Evolutionary conservation across 1,140 invertebrate species (phyloP).

Genomic region (Papilio polyxenes): DNA sequence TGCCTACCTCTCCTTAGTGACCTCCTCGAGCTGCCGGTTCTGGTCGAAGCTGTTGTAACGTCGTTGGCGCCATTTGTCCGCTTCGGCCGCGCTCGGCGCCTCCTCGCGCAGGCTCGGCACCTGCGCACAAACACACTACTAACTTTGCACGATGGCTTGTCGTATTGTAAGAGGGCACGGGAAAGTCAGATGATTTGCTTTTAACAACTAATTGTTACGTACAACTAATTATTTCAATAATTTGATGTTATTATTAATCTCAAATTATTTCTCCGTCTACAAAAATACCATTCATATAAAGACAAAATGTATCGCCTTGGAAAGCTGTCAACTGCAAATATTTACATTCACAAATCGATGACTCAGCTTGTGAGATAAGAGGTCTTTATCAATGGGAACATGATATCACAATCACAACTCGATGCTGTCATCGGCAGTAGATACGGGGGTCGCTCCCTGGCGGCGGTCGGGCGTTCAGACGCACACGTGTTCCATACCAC

Average conservation of each 20-base stretch:
- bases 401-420: background rate
- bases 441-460: background rate
- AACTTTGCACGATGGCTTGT: too few relatives aligned
- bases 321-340: background rate
- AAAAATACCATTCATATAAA: background rate
- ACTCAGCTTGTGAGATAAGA: background rate
- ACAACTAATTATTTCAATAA: too few relatives aligned
- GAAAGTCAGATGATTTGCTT: too few relatives aligned
- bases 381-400: slow-evolving; percentile 2
- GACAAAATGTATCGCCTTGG: background rate
- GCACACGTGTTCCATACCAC: background rate
- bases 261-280: too few relatives aligned
- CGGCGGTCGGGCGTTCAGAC: background rate
- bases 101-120: slow-evolving; percentile 77
- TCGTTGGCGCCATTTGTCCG: slow-evolving; percentile 78
- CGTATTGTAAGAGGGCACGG: too few relatives aligned
- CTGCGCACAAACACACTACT: slow-evolving; percentile 58
- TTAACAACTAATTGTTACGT: too few relatives aligned
- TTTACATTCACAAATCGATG: background rate
- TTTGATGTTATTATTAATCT: background rate
- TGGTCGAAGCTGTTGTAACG: slow-evolving; percentile 82
- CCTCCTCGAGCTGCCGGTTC: slow-evolving; percentile 80
- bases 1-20: slow-evolving; percentile 78
- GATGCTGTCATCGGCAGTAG: slow-evolving; percentile 5
- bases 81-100: slow-evolving; percentile 54